phyloP scores from a whole-genome alignment of 2,113 vertebrate genomes.

The Datnioides undecimradiatus region DNA sequence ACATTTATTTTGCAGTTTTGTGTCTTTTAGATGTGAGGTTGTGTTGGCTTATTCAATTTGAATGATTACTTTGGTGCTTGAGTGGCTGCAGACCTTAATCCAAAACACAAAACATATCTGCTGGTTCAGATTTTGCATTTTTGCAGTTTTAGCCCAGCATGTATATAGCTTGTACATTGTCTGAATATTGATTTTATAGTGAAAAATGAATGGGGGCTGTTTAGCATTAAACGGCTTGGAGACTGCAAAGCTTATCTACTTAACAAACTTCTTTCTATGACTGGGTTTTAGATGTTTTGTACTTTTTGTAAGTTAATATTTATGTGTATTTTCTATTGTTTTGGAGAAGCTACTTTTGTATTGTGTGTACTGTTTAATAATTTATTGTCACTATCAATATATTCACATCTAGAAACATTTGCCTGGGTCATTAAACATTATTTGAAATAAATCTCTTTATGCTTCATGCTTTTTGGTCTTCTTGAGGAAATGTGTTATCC shows the following conservation, averaged over 20 bases:
- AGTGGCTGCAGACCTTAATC: neutral
- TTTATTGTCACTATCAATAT: slow-evolving; percentile 66
- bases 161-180: slow-evolving; percentile 55
- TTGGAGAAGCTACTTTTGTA: slow-evolving; percentile 36
- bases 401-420: slow-evolving; percentile 41
- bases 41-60: neutral
- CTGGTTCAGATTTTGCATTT: slow-evolving; percentile 76
- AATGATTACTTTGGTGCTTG: neutral
- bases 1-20: slow-evolving; percentile 24
- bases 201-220: neutral
- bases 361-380: slow-evolving; percentile 53
- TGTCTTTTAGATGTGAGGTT: neutral
- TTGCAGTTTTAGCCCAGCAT: slow-evolving; percentile 34
- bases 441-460: slow-evolving; percentile 33
- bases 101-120: slow-evolving; percentile 58
- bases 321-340: slow-evolving; percentile 66
- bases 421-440: slow-evolving; percentile 65
- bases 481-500: too few relatives aligned
- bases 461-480: neutral
- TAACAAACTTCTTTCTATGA: slow-evolving; percentile 46
- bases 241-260: slow-evolving; percentile 45
- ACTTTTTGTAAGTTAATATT: slow-evolving; percentile 78
- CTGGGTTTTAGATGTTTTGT: slow-evolving; percentile 50
- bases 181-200: slow-evolving; percentile 52
- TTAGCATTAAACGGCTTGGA: slow-evolving; percentile 32